Conservation (phyloP, 2,797 vertebrate species). For the Galaxias olidus region DNA sequence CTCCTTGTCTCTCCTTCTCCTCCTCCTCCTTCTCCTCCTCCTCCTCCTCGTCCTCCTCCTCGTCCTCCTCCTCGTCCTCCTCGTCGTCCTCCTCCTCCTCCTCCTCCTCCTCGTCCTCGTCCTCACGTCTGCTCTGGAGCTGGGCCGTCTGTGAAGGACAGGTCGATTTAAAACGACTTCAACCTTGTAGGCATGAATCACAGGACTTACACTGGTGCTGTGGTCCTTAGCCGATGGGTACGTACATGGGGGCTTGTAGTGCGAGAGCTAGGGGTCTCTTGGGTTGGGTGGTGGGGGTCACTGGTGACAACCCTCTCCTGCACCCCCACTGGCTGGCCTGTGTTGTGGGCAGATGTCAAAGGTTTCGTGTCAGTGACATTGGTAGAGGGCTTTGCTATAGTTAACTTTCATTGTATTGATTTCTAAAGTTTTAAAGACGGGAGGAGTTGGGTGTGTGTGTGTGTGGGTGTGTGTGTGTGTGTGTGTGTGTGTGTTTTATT, state of each 20-base stretch:
- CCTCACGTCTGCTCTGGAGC: conserved; percentile 75
- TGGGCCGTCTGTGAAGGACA: conserved; percentile 59
- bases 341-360: conserved; percentile 50
- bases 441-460: not conserved
- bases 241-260: conserved; percentile 85
- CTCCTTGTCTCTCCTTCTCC: conserved; percentile 79
- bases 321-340: conserved; percentile 85
- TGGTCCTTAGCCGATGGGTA: conserved; percentile 8
- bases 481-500: conserved; percentile 15
- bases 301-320: conserved; percentile 86
- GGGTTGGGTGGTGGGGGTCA: conserved; percentile 86
- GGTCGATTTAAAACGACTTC: not conserved
- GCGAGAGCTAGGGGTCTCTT: conserved; percentile 83
- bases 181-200: not conserved
- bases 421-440: not conserved
- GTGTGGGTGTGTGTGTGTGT: not conserved
- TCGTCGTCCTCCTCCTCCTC: conserved; percentile 73
- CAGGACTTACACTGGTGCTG: not conserved
- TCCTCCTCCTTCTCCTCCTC: conserved; percentile 74
- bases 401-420: not conserved
- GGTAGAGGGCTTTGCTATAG: not conserved
- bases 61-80: conserved; percentile 74
- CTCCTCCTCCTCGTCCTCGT: conserved; percentile 67
- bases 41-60: conserved; percentile 65
- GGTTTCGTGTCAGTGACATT: conserved; percentile 42